phyloP scores from a whole-genome alignment of 2,888 invertebrate species.

The Drosophila vallismaia region DNA sequence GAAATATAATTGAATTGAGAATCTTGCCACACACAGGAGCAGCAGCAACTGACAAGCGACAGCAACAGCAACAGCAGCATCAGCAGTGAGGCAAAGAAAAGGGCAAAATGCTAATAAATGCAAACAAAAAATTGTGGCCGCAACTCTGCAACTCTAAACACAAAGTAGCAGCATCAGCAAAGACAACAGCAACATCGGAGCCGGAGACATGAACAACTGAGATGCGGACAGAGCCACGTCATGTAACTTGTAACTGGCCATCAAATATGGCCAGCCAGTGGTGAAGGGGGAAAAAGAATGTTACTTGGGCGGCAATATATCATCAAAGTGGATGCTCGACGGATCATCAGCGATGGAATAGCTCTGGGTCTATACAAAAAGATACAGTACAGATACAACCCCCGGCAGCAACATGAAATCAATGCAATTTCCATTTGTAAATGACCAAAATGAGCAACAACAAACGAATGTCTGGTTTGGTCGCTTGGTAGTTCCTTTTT shows the following conservation, averaged over 20 bases:
- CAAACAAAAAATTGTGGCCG: conserved; percentile 34
- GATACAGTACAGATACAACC: conserved; percentile 9
- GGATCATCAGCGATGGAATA: conserved; percentile 34
- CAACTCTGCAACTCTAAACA: conserved; percentile 53
- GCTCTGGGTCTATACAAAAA: not conserved
- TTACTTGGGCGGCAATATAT: conserved; percentile 71
- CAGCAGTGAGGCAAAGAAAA: conserved; percentile 45
- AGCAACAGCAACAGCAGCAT: conserved; percentile 28
- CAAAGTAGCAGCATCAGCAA: conserved; percentile 63
- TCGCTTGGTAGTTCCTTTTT: not conserved
- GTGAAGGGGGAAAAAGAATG: conserved; percentile 17
- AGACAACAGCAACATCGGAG: conserved; percentile 47
- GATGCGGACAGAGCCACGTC: conserved; percentile 57
- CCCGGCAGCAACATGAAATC: conserved; percentile 55
- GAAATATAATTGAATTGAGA: conserved; percentile 78
- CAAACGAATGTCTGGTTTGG: conserved; percentile 36
- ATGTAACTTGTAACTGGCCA: conserved; percentile 68
- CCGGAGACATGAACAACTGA: conserved; percentile 11
- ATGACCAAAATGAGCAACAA: conserved; percentile 71
- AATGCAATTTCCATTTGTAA: conserved; percentile 80
- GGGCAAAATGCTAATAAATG: conserved; percentile 79
- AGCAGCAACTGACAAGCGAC: conserved; percentile 41
- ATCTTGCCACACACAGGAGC: conserved; percentile 71
- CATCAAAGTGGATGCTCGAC: conserved; percentile 64
- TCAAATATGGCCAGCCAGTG: conserved; percentile 65